These are phyloP conservation scores for Nothocercus nigrocapillus DNA, from an alignment of 2,113 vertebrate species.

Conservation along the genomic window DNA sequence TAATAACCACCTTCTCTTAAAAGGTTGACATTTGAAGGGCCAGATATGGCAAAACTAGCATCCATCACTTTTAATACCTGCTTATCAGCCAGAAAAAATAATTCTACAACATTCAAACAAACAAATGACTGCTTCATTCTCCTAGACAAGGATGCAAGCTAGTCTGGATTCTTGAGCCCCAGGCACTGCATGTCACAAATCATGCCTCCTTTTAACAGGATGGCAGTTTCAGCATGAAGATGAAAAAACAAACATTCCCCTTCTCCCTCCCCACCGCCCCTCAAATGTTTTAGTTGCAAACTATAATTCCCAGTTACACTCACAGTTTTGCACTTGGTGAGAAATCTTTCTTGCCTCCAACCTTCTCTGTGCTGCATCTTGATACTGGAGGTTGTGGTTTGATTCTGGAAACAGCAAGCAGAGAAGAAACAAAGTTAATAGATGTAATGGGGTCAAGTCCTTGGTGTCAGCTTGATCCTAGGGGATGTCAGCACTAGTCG, in stretches of 20 bases:
- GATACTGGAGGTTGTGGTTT: constrained; percentile 25
- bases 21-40: not conserved
- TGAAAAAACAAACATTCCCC: not conserved
- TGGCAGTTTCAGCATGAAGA: constrained; percentile 4
- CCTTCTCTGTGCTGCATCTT: constrained; percentile 8
- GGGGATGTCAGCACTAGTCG: constrained; percentile 22
- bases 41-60: not conserved
- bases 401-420: constrained; percentile 25
- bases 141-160: not conserved
- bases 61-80: not conserved
- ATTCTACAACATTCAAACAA: not conserved
- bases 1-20: not conserved
- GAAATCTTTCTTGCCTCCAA: constrained; percentile 12
- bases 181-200: not conserved
- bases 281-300: not conserved
- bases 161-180: not conserved
- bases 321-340: constrained; percentile 40
- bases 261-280: too few species aligned
- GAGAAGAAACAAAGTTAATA: constrained; percentile 27
- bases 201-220: not conserved
- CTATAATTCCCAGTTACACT: constrained; percentile 36
- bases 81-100: not conserved
- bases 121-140: not conserved
- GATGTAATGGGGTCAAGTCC: constrained; percentile 46
- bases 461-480: constrained; percentile 48